Evolutionary conservation across 1,140 invertebrate species (phyloP).

Genomic region (Drosophila albomicans): DNA sequence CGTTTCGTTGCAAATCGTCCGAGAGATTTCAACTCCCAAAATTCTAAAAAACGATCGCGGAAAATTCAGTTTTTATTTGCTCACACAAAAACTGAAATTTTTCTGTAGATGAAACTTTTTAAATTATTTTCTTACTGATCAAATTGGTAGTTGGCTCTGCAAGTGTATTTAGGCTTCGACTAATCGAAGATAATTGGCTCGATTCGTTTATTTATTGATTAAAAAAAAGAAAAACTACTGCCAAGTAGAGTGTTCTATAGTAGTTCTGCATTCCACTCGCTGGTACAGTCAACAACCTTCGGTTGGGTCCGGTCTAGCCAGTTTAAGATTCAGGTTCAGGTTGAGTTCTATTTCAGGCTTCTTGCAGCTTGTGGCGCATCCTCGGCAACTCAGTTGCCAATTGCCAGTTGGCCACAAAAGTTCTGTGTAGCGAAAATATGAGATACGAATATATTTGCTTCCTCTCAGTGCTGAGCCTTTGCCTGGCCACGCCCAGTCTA

Average conservation of each 20-base stretch:
- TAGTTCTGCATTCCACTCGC: constrained; percentile 17
- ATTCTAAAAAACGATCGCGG: neutral
- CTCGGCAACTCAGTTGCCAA: constrained; percentile 63
- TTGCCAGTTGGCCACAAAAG: constrained; percentile 65
- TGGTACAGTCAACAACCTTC: constrained; percentile 54
- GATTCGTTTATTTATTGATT: constrained; percentile 38
- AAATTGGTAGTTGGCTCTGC: neutral
- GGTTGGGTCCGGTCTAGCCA: constrained; percentile 52
- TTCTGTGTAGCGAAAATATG: constrained; percentile 46
- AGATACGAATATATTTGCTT: constrained; percentile 22
- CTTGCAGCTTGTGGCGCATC: constrained; percentile 8
- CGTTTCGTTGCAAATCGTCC: neutral
- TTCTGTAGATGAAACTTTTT: constrained; percentile 9
- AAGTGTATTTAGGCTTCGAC: constrained; percentile 39
- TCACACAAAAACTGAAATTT: constrained; percentile 21
- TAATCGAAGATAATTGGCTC: constrained; percentile 17
- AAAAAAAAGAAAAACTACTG: constrained; percentile 50
- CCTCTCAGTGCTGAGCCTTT: constrained; percentile 32
- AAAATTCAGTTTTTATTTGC: constrained; percentile 33
- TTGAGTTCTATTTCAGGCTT: constrained; percentile 36
- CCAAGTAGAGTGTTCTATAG: constrained; percentile 20
- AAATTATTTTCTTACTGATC: neutral
- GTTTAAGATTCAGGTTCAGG: constrained; percentile 40
- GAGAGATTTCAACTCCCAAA: neutral
- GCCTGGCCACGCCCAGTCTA: constrained; percentile 51